Conservation (phyloP, 2,888 invertebrate species). For the Eilema caniola region DNA sequence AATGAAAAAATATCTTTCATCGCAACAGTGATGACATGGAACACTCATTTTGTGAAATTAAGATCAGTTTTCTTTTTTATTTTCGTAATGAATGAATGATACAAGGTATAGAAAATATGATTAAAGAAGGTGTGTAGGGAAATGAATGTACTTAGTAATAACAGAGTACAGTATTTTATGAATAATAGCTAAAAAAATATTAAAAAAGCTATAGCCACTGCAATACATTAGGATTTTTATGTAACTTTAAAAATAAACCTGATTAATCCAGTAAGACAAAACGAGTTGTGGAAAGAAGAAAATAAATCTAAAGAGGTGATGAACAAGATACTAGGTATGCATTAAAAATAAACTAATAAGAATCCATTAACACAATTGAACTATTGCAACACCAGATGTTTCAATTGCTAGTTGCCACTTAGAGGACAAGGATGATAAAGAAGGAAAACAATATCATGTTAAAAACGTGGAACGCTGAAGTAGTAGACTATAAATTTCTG, state of each 20-base stretch:
- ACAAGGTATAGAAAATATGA: not conserved
- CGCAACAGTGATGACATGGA: not conserved
- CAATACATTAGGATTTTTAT: too few relatives aligned
- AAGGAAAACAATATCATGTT: not conserved
- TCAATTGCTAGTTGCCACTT: not conserved
- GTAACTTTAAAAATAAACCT: too few relatives aligned
- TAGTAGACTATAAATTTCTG: not conserved
- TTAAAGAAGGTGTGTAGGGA: not conserved
- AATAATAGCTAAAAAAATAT: too few relatives aligned
- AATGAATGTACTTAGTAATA: not conserved
- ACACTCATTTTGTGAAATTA: conserved; percentile 13
- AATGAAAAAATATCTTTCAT: conserved; percentile 8
- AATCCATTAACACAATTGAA: too few relatives aligned
- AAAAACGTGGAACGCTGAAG: not conserved
- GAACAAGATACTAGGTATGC: too few relatives aligned
- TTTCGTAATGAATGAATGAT: not conserved
- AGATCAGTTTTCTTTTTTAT: not conserved
- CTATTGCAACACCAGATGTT: not conserved
- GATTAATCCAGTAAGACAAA: too few relatives aligned
- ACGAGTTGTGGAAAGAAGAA: too few relatives aligned
- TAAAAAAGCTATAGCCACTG: too few relatives aligned
- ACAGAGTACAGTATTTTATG: too few relatives aligned
- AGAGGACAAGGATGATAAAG: not conserved
- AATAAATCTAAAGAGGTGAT: too few relatives aligned
- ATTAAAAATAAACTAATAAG: too few relatives aligned